Evolutionary conservation across 2,797 vertebrate species (phyloP), one percentile per base, ranked within the genome.

Genomic region (Danio albolineatus): DNA sequence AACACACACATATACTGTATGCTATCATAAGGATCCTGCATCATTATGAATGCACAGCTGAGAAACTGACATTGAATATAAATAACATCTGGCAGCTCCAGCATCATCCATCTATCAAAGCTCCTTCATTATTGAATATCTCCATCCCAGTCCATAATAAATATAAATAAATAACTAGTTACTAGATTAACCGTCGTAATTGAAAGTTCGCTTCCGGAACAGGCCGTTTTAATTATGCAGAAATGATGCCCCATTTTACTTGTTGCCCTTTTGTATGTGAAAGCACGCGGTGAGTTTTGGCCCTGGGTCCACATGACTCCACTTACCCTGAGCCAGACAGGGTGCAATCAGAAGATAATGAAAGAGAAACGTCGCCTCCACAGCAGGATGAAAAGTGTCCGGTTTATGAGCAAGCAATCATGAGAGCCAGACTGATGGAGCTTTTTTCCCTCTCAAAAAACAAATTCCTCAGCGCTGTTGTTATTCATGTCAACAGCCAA

Each of bases 161-260:
- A 75, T 54, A 88, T 83, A 13, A 90, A 88, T 44, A 82, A 85
- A 88, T 65, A 87, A 87, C 79, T 56, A 48, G 49, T 17, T 21
- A 53, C 76, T 76, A 79, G 76, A 92, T 91, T 82, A 90, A 89
- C 77, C 67, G 16, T 85, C 76, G 77, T 88, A 84, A 91, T 88
- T 82, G 82, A 86, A 90, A 72, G 76, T 79, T 60, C 4, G 66
- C 84, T 90, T 78, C 70, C 78, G 80, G 84, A 85, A 82, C 66
- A 12, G 84, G 73, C 17, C 8, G 64, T 84, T 90, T 91, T 90
- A 91, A 91, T 91, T 86, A 84, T 5, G 41, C 83, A 43, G 73
- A 71, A 79, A 71, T 62, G 82, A 88, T 82, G 80, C 83, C 86
- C 70, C 8, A 80, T 28, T 87, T 89, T 86, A 69, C 86, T 73